phyloP scores from a whole-genome alignment of 2,888 invertebrate species.

The Sinopyrophorus schimmeli region DNA sequence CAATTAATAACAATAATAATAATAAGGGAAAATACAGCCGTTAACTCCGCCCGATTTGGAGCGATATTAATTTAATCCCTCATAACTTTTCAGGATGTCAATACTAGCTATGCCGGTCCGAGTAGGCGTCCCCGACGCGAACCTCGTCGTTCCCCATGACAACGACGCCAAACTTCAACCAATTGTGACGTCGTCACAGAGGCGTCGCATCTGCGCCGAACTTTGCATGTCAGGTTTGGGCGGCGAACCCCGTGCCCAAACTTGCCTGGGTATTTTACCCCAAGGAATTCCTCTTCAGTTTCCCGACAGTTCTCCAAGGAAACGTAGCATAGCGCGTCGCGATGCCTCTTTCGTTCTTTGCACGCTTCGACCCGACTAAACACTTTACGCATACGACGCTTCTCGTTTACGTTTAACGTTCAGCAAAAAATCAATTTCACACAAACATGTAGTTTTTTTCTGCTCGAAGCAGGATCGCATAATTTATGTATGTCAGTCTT shows the following conservation, averaged over 20 bases:
- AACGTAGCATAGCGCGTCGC: slow-evolving; percentile 56
- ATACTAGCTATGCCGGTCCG: slow-evolving; percentile 43
- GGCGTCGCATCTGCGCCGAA: slow-evolving; percentile 53
- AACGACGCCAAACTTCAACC: slow-evolving; percentile 45
- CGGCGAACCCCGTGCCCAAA: slow-evolving; percentile 59
- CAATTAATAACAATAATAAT: no score
- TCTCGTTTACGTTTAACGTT: no score
- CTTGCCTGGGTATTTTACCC: slow-evolving; percentile 59
- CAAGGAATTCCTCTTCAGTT: slow-evolving; percentile 52
- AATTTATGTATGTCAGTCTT: slow-evolving; percentile 53
- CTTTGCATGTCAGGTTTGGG: slow-evolving; percentile 57
- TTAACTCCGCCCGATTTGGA: slow-evolving; percentile 15
- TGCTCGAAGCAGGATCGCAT: slow-evolving; percentile 52
- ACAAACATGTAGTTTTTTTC: slow-evolving; percentile 59
- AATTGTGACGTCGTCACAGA: slow-evolving; percentile 47
- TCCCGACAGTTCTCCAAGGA: slow-evolving; percentile 20
- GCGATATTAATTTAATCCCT: slow-evolving; percentile 26
- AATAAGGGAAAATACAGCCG: no score
- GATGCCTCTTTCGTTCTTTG: slow-evolving; percentile 66
- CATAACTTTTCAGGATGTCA: slow-evolving; percentile 48
- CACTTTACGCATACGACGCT: slow-evolving; percentile 59
- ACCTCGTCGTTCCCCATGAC: slow-evolving; percentile 41
- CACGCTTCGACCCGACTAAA: slow-evolving; percentile 61
- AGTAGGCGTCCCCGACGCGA: slow-evolving; percentile 43
- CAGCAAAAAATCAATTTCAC: slow-evolving; percentile 51